Evolutionary conservation across 2,797 vertebrate species (phyloP).

Genomic region (Ispidina picta): DNA sequence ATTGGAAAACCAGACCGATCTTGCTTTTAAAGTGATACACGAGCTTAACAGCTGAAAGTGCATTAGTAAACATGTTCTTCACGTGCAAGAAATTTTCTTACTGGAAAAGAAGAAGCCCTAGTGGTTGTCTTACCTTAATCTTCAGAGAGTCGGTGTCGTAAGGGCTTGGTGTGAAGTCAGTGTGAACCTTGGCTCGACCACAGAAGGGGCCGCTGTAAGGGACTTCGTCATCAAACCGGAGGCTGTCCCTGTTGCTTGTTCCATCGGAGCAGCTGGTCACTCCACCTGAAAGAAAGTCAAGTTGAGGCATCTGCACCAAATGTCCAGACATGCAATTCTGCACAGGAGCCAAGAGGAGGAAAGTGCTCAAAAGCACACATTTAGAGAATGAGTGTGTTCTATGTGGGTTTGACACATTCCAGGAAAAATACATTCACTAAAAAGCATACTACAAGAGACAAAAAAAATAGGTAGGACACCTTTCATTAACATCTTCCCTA

Average conservation of each 20-base stretch:
- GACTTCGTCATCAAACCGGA: slow-evolving; percentile 86
- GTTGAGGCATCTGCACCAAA: neutral
- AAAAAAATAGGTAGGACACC: neutral
- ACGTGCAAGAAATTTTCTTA: neutral
- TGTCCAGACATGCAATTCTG: neutral
- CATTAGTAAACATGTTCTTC: neutral
- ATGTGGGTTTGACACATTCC: neutral
- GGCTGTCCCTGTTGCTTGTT: slow-evolving; percentile 89
- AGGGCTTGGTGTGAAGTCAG: slow-evolving; percentile 91
- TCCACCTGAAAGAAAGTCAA: slow-evolving; percentile 81
- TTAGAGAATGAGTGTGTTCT: neutral
- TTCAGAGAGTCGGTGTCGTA: slow-evolving; percentile 94
- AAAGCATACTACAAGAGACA: neutral
- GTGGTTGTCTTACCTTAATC: slow-evolving; percentile 84
- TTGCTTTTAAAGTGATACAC: neutral
- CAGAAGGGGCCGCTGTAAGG: slow-evolving; percentile 83
- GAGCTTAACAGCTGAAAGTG: neutral
- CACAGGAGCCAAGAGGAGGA: neutral
- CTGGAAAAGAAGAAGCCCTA: neutral
- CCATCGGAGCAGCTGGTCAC: slow-evolving; percentile 90
- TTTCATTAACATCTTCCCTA: slow-evolving; percentile 30
- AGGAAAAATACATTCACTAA: neutral
- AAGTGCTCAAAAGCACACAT: neutral
- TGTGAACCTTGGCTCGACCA: slow-evolving; percentile 90
- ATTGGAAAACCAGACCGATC: neutral